Percentiles rank a stretch among this genome's conserved stretches.
phyloP scores from a whole-genome alignment of 2,113 vertebrate genomes.

The Laterallus jamaicensis region DNA sequence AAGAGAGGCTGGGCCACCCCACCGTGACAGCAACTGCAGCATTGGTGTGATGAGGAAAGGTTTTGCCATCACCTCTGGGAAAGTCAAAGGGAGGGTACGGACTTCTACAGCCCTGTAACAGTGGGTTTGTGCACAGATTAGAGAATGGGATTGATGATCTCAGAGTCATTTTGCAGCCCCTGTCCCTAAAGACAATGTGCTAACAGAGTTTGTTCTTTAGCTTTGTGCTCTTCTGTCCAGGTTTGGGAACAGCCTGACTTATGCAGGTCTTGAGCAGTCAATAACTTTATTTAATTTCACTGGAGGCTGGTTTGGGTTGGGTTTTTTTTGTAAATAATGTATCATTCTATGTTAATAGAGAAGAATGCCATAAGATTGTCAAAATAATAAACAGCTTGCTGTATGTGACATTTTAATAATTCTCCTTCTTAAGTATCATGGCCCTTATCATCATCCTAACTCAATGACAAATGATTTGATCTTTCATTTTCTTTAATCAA shows the following conservation, averaged over 20 bases:
- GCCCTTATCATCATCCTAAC: not conserved
- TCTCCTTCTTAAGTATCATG: not conserved
- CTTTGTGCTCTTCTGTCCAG: not conserved
- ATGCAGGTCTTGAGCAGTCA: not conserved
- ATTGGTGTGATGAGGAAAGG: not conserved
- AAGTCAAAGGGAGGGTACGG: not conserved
- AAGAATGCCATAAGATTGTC: not conserved
- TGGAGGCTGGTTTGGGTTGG: not conserved
- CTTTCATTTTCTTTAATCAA: conserved; percentile 42
- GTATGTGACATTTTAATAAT: not conserved
- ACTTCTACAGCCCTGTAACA: not conserved
- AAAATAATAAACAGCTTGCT: not conserved
- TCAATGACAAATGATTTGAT: not conserved
- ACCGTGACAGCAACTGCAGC: fast-evolving
- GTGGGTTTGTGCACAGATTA: not conserved
- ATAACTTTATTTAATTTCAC: not conserved
- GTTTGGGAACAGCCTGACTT: not conserved
- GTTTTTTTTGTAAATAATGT: not conserved
- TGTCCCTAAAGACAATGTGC: not conserved
- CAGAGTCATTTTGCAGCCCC: not conserved
- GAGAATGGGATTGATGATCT: not conserved
- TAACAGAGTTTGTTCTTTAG: not conserved
- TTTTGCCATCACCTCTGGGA: not conserved
- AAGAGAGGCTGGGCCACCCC: not conserved
- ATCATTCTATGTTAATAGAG: not conserved